A percentile compares a stretch with the other conserved stretches of the same genome.
Evolutionary conservation across 2,113 vertebrate species (phyloP).

Genomic region (Mormyrus lacerda): DNA sequence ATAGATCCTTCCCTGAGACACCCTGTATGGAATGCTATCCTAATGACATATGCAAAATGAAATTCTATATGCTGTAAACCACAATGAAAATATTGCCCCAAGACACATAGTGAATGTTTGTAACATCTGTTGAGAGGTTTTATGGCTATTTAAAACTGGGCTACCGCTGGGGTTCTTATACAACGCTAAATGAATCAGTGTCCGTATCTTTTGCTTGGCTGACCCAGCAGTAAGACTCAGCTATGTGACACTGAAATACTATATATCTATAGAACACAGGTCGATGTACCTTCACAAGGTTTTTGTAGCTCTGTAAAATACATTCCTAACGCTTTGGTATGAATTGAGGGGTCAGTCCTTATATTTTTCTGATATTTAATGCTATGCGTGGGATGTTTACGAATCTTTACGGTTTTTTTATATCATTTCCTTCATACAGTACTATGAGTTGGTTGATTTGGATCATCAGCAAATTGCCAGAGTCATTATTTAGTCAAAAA

Average conservation of each 20-base stretch:
- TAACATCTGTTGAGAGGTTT: background rate
- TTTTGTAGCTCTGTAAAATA: background rate
- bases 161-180: background rate
- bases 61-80: background rate
- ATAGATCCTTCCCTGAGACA: background rate
- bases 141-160: background rate
- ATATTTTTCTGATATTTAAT: background rate
- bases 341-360: background rate
- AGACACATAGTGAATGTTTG: background rate
- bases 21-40: background rate
- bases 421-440: background rate
- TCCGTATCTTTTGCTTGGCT: background rate
- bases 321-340: background rate
- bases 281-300: background rate
- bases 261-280: background rate
- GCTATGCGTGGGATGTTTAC: background rate
- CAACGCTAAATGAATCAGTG: background rate
- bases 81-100: background rate
- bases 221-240: background rate
- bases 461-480: background rate
- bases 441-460: background rate
- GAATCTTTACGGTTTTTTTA: background rate
- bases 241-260: background rate
- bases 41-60: background rate
- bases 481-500: background rate